Evolutionary conservation across 2,888 invertebrate genomes (phyloP).

Genomic region (Cheilosia grossa): DNA sequence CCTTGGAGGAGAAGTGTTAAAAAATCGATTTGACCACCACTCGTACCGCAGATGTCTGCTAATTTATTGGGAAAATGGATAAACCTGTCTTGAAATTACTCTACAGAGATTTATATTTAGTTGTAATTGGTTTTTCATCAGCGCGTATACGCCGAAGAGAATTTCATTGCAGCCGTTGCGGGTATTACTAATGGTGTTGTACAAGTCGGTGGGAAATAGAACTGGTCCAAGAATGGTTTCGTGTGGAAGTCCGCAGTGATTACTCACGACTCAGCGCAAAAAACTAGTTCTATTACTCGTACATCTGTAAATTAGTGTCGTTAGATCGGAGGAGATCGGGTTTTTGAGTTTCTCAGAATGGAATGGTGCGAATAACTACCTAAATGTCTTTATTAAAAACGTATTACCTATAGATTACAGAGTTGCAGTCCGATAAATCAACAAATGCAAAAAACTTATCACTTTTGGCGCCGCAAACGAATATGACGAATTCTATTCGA

Average conservation of each 20-base stretch:
- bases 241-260: constrained; percentile 31
- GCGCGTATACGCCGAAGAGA: constrained; percentile 8
- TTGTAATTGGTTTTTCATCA: constrained; percentile 1
- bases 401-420: too few species aligned
- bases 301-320: not conserved
- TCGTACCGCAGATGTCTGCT: constrained; percentile 23
- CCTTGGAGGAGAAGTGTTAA: constrained; percentile 29
- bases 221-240: constrained; percentile 52
- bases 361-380: not conserved
- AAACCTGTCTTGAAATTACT: constrained; percentile 33
- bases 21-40: constrained; percentile 21
- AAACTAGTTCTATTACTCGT: not conserved
- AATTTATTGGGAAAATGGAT: constrained; percentile 49
- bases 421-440: too few species aligned
- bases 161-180: constrained; percentile 9
- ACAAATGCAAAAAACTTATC: too few species aligned
- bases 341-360: not conserved
- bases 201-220: constrained; percentile 25
- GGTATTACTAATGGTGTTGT: not conserved
- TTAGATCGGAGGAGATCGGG: not conserved
- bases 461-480: too few species aligned
- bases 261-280: not conserved
- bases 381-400: too few species aligned
- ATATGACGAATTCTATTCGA: too few species aligned
- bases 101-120: constrained; percentile 18